phyloP scores from a whole-genome alignment of 2,113 vertebrate species.

The Nerophis ophidion region DNA sequence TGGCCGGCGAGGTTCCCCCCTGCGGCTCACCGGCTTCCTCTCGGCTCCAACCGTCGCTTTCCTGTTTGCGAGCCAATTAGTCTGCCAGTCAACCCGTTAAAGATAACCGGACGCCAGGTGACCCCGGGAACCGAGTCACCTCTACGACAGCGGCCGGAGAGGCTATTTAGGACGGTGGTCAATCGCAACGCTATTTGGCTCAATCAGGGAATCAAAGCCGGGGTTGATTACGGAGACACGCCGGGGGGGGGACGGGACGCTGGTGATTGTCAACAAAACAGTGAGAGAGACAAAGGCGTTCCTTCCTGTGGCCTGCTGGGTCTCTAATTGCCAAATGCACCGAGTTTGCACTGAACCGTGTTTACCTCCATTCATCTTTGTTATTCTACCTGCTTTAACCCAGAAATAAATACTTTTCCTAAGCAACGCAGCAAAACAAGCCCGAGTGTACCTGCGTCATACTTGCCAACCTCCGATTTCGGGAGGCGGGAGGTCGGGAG shows the following conservation, averaged over 20 bases:
- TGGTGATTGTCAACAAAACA: conserved; percentile 13
- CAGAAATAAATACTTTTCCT: neutral
- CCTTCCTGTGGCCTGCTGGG: conserved; percentile 5
- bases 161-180: conserved; percentile 7
- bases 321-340: conserved; percentile 2
- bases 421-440: conserved; percentile 2
- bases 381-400: neutral
- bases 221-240: neutral
- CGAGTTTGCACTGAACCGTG: conserved; percentile 9
- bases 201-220: conserved; percentile 14
- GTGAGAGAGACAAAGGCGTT: conserved; percentile 5
- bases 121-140: conserved; percentile 24
- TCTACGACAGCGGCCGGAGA: conserved; percentile 2
- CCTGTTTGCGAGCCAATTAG: conserved; percentile 41
- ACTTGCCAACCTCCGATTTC: no score
- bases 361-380: conserved; percentile 5
- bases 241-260: neutral
- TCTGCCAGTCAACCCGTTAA: conserved; percentile 24
- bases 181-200: conserved; percentile 11
- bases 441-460: neutral
- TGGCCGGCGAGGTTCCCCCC: conserved; percentile 25
- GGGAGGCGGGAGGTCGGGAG: no score
- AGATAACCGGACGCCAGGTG: conserved; percentile 27
- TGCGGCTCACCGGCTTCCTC: conserved; percentile 33
- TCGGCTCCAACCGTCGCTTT: conserved; percentile 31